Base-by-base conservation (phyloP, 1,140 invertebrate species). In the Lepidurus packardi region DNA sequence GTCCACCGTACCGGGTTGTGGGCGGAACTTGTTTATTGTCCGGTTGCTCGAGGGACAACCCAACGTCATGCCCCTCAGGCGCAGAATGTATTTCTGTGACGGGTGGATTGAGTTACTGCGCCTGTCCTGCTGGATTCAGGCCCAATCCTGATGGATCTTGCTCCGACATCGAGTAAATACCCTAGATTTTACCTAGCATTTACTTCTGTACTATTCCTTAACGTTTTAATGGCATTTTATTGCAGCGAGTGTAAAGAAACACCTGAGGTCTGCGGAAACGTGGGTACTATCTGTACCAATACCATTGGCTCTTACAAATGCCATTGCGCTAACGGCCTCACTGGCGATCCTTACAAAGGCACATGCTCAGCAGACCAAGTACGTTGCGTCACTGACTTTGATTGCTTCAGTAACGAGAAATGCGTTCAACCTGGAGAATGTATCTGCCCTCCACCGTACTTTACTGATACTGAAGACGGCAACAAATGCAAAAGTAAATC, bases 381-480 rank as follows among this genome's bases (percentile, higher is more conserved):
- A 75, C 88, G 90, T 79, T 97, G 94, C 82, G 88, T 91, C 0
- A 90, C 88, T 78, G 92, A 95, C 82, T 89, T 88, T 75, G 93
- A 96, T 82, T 97, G 95, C 83, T 89, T 89, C 74, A 83, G 90
- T 0, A 96, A 96, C 83, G 93, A 96, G 85, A 92, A 94, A 85
- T 97, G 95, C 84, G 90, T 95, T 11, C 92, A 95, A 83, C 93
- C 94, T 1, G 94, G 93, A 1, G 91, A 94, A 85, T 96, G 94
- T 83, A 88, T 95, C 3, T 96, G 94, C 84, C 93, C 92, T 41
- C 93, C 93, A 24, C 94, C 94, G 1, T 96, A 92, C 84, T 95
- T 93, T 84, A 89, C 92, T 25, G 93, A 95, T 84, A 88, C 90
- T 16, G 85, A 88, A 42, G 92, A 94, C 83, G 90, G 90, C 53